Evolutionary conservation across 2,113 vertebrate genomes (phyloP), one percentile per base, ranked within the genome.

Genomic region (Chionodraco myersi): DNA sequence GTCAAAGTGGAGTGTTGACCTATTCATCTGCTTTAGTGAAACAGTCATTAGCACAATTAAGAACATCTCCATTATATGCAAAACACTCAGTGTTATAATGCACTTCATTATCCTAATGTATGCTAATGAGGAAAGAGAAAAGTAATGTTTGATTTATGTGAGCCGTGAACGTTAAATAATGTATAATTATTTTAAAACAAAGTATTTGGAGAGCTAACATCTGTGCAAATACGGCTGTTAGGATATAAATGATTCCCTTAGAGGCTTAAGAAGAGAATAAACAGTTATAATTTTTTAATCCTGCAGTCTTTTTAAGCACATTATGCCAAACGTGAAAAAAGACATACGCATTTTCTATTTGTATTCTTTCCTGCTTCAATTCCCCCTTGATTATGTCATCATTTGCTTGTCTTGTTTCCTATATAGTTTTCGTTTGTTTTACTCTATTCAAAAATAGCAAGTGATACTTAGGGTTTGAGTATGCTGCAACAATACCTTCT

Each of bases 21-120:
- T 79, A 60, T 91, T 88, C 79, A 62, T 89, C 80, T 81, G 76
- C 82, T 84, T 61, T 80, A 76, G 72, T 79, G 68, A 85, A 84
- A 86, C 72, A 91, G 82, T 86, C 90, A 91, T 93, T 90, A 92
- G 77, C 77, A 81, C 69, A 92, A 92, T 90, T 89, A 90, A 88
- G 70, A 83, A 66, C 72, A 80, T 81, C n/a, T 61, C 34, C 61
- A 76, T 86, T 82, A 78, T 56, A 69, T 82, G 77, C 57, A 61
- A 77, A 88, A 89, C 67, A 76, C 18, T 68, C 1, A 11, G 44
- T 2, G 15, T 53, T 52, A 54, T 69, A 48, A 73, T 84, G 79
- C 75, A 78, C 58, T 80, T 72, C 21, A 79, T 78, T 81, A 88
- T 54, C 64, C 57, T 75, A 60, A 85, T 77, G 66, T 63, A 82